These are phyloP conservation scores for Caenorhabditis plicata DNA, from an alignment of 2,888 invertebrate genomes.

Conservation along the genomic window DNA sequence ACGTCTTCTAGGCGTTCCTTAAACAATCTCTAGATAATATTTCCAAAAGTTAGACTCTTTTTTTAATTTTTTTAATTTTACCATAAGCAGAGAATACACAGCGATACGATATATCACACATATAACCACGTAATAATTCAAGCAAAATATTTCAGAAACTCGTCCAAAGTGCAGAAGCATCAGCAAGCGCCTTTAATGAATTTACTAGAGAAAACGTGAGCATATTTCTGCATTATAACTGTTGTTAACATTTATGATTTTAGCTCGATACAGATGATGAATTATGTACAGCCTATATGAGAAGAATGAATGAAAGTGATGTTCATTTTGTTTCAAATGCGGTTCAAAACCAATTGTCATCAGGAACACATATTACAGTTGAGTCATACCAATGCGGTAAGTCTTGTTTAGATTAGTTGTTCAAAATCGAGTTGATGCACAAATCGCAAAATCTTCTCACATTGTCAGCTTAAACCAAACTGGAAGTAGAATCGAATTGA, in stretches of 20 bases:
- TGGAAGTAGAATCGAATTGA: too few relatives aligned
- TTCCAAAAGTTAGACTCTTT: constrained; percentile 3
- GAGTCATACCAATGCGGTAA: constrained; percentile 55
- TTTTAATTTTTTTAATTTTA: not conserved
- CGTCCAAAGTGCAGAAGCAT: constrained; percentile 23
- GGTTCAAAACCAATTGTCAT: constrained; percentile 14
- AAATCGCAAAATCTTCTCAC: too few relatives aligned
- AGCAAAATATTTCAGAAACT: constrained; percentile 19
- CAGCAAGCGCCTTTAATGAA: constrained; percentile 15
- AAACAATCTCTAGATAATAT: constrained; percentile 6
- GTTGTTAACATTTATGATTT: too few relatives aligned
- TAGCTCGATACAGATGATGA: too few relatives aligned
- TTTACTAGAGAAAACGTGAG: too few relatives aligned
- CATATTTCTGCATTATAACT: too few relatives aligned
- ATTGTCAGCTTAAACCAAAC: too few relatives aligned
- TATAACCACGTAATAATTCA: not conserved
- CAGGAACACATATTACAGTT: constrained; percentile 52
- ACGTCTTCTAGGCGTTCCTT: not conserved
- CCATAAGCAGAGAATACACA: not conserved
- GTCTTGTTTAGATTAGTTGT: not conserved
- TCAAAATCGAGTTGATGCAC: too few relatives aligned
- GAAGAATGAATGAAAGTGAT: constrained; percentile 34
- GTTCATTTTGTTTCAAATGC: constrained; percentile 23
- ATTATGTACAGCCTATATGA: constrained; percentile 28
- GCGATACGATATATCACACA: not conserved